Conservation (phyloP, 2,888 invertebrate species). For the Erpobdella octoculata region DNA sequence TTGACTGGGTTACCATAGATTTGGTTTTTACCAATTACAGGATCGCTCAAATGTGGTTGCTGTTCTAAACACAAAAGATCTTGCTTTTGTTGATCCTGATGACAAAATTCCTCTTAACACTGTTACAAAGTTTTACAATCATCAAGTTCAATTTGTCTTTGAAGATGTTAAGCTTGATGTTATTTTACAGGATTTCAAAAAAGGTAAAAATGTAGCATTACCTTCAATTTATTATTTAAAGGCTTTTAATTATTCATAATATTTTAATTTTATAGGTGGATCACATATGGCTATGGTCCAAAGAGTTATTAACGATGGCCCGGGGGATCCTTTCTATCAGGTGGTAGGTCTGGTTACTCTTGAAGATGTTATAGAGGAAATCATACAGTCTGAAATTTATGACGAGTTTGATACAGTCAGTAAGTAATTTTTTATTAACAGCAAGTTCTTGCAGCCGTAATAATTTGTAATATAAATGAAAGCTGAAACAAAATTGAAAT, state of each 20-base stretch:
- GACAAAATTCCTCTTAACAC: slow-evolving; percentile 88
- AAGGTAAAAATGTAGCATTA: slow-evolving; percentile 61
- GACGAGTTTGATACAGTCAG: slow-evolving; percentile 93
- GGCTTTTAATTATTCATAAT: too few relatives aligned
- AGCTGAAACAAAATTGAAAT: too few relatives aligned
- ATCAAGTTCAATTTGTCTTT: slow-evolving; percentile 88
- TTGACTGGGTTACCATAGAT: too few relatives aligned
- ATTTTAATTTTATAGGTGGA: slow-evolving; percentile 39
- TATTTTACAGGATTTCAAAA: slow-evolving; percentile 94
- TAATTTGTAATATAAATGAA: too few relatives aligned
- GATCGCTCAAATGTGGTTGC: slow-evolving; percentile 72
- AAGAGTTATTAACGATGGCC: slow-evolving; percentile 79
- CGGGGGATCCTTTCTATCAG: slow-evolving; percentile 54
- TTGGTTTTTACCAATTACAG: background rate
- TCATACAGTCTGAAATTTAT: slow-evolving; percentile 93
- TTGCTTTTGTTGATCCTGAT: slow-evolving; percentile 95
- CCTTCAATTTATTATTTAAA: too few relatives aligned
- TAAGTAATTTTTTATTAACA: too few relatives aligned
- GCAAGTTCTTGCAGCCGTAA: too few relatives aligned
- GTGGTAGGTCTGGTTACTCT: slow-evolving; percentile 79
- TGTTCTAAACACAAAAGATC: slow-evolving; percentile 90
- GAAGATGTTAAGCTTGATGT: slow-evolving; percentile 88
- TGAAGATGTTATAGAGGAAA: slow-evolving; percentile 94
- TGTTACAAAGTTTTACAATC: slow-evolving; percentile 82
- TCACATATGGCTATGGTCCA: slow-evolving; percentile 91